Evolutionary conservation across 2,888 invertebrate species (phyloP), one percentile per base, ranked within the genome.

Genomic region (Eugnorisma glareosa): DNA sequence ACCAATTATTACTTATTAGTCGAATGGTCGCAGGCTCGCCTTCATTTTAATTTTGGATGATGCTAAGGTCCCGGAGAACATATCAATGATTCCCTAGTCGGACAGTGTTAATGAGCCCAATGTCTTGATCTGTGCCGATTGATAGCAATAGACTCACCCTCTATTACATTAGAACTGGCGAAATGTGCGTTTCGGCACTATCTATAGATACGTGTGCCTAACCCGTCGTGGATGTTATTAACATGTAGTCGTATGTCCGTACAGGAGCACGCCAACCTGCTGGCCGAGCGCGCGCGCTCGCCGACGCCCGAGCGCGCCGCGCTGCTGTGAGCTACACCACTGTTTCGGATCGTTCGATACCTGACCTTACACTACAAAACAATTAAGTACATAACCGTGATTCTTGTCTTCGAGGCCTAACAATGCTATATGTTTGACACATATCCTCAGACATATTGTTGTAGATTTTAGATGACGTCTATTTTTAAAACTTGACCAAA

Each of bases 221-320:
- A 24, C 24, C 6, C 8, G 0, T 7, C 57, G 0, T 18, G 15
- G 4, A 8, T 59, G 21, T 3, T 11, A 24, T 4, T 4, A 28
- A 31, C 4, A 40, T 48, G 37, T 48, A 0, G 54, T 61, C 18
- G 68, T 69, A 61, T 75, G 68, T n/a, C n/a, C n/a, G n/a, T 28
- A 0, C 91, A 93, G 93, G 93, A 93, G 86, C 91, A 91, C 79
- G 92, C 91, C 63, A 92, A 91, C 84, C 82, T 96, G 76, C 91
- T 96, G 82, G 88, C 89, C 28, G 92, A 88, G 75, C 90, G 67
- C 87, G 79, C 89, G 86, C 67, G 59, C 75, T 84, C 91, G 43
- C 89, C 93, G 75, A 86, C 91, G 75, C 86, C 93, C 73, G 95
- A 95, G 90, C 92, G 93, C 69, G 93, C 94, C 82, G 94, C 94